Base-by-base conservation (phyloP, 2,888 invertebrate genomes). In the Malacosoma neustria region DNA sequence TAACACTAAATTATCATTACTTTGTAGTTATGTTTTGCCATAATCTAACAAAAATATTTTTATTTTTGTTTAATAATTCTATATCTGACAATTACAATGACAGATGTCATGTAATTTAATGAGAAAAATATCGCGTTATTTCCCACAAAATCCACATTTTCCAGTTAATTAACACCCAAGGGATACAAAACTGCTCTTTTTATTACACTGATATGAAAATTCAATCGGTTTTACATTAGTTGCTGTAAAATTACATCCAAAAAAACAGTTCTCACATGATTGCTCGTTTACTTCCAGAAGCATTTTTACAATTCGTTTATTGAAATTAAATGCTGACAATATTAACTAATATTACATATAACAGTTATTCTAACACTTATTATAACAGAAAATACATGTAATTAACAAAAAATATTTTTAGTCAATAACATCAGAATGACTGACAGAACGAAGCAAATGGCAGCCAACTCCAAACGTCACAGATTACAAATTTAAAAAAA, bases 371-470 rank as follows among this genome's bases (percentile, higher is more conserved):
- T 41, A 13, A 7, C 5, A 22, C 22, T 9, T 22, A 22, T 22
- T 22, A 7, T 22, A 22, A 22, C 22, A 22, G 6, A 22, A 22
- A 37, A 48, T 45, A 49, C 43, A 53, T 48, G 41, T 35, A 30
- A 32, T 54, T 55, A 55, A 57, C 48, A 48, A 22, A 63, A 63
- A 56, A 48, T 48, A 48, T 52, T 60, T n/a, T 57, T 61, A 61
- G 69, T 75, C 72, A 81, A 77, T 77, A 84, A 85, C 80, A 85
- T 77, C 9, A 76, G 76, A 71, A 48, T 55, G 66, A 73, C 71
- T 85, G 82, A 84, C 81, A 79, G 76, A 70, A 68, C 54, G 64
- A 61, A 72, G 75, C 75, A 82, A 79, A 79, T 75, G 74, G 71
- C 68, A 72, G 68, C 66, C 61, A 63, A 5, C 22, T 22, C 3